Evolutionary conservation across 2,888 invertebrate genomes (phyloP), one percentile per base, ranked within the genome.

Genomic region (Pristionchus arcanus): DNA sequence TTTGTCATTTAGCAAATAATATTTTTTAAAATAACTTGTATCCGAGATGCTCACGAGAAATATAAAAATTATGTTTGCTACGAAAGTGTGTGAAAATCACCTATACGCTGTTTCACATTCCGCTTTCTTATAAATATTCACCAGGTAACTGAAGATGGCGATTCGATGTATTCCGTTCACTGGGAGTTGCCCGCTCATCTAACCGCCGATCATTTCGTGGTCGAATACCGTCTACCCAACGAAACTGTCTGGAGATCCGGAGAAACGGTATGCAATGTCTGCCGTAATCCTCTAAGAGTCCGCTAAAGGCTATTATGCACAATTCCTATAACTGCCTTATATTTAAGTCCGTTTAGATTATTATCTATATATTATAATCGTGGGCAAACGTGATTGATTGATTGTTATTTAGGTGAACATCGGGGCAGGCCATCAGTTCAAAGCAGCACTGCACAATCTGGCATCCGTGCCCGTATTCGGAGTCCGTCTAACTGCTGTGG

Each of bases 191-290:
- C 94, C 13, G 74, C 91, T 15, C 91, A 91, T 16, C 90, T 90
- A 0, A 86, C 90, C 42, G 91, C 94, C 74, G 88, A 90, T 71
- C 92, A 92, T 63, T 95, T 94, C 90, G 90, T 95, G 25, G 91
- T 95, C 53, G 95, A 95, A 88, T 95, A 93, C 91, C 91, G 94
- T 77, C 92, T 94, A 16, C 94, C 94, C 86, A 94, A 95, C 87
- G 95, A 94, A 71, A 95, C 94, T n/a, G 91, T 90, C n/a, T 94
- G 92, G 92, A 77, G 90, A 81, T n/a, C 84, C n/a, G 90, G 71
- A 59, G 90, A 90, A 19, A 66, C 55, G 55, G 88, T 88, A n/a
- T 53, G 49, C n/a, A 28, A 7, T 34, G 77, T 7, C 37, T 77
- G 37, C 37, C 77, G 31, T 42, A 81, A n/a, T 15, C n/a, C n/a